Conservation (phyloP, 2,113 vertebrate species). For the Oreotrochilus melanogaster region DNA sequence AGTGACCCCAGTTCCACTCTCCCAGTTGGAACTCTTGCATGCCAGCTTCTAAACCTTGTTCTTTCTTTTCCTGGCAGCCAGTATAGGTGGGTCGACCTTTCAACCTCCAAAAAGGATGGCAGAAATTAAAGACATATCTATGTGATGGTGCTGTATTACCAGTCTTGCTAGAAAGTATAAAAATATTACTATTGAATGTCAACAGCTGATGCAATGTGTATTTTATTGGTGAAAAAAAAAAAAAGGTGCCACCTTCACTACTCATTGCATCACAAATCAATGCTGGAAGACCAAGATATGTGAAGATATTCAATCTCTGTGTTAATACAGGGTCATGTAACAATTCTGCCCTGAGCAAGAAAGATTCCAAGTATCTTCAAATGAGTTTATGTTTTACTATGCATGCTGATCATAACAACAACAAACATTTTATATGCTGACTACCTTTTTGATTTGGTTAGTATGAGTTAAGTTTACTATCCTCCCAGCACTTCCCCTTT, state of each 20-base stretch:
- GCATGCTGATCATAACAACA: not conserved
- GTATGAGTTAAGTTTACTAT: not conserved
- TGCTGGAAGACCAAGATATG: not conserved
- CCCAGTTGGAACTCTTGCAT: not conserved
- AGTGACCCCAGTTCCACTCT: not conserved
- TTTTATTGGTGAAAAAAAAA: not conserved
- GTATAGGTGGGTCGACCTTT: not conserved
- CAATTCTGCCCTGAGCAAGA: not conserved
- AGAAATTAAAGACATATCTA: not conserved
- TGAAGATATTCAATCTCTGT: not conserved
- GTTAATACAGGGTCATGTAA: not conserved
- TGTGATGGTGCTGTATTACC: not conserved
- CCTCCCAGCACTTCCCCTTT: fast-evolving
- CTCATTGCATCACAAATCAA: not conserved
- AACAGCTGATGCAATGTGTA: not conserved
- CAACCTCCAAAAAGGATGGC: not conserved
- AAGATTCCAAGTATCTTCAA: not conserved
- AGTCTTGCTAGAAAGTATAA: not conserved
- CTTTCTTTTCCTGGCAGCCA: not conserved
- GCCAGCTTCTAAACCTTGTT: not conserved
- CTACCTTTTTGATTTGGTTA: not conserved
- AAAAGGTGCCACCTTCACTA: not conserved
- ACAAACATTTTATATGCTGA: not conserved
- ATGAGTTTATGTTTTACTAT: not conserved
- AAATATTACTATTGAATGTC: not conserved